A percentile compares a stretch with the other conserved stretches of the same genome.
These are phyloP conservation scores for Ovibos moschatus DNA, from an alignment of 2,113 vertebrate species.

Conservation along the genomic window DNA sequence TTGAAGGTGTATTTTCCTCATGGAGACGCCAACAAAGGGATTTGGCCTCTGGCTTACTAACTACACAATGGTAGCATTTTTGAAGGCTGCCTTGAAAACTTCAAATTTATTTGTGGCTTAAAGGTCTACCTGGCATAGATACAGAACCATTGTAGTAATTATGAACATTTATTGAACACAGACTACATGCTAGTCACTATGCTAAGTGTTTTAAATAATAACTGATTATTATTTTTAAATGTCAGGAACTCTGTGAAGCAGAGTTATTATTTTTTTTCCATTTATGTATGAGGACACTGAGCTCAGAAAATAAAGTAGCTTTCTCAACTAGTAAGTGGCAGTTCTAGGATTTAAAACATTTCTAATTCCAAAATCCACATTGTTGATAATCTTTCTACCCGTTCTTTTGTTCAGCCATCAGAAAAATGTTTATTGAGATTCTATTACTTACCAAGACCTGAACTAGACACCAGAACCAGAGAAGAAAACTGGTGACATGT, in stretches of 20 bases:
- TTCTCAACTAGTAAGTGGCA: neutral
- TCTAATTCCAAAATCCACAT: neutral
- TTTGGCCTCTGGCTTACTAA: neutral
- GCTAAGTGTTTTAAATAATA: conserved; percentile 29
- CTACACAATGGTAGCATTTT: neutral
- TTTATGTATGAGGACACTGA: neutral
- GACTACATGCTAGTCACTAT: neutral
- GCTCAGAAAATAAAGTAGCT: neutral
- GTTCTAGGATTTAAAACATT: neutral
- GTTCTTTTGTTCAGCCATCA: neutral
- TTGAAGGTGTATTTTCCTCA: neutral
- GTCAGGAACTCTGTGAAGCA: neutral
- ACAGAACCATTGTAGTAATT: neutral
- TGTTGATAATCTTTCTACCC: neutral
- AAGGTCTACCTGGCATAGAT: neutral
- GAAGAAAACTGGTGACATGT: neutral
- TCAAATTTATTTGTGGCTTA: conserved; percentile 2
- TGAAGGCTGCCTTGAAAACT: neutral
- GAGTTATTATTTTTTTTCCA: neutral
- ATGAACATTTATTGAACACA: neutral
- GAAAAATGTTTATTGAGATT: neutral
- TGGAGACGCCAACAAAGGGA: neutral
- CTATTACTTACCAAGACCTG: neutral
- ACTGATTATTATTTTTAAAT: conserved; percentile 38
- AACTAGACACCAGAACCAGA: neutral